phyloP scores from a whole-genome alignment of 1,140 invertebrate genomes.

The Schlechtendalia chinensis region DNA sequence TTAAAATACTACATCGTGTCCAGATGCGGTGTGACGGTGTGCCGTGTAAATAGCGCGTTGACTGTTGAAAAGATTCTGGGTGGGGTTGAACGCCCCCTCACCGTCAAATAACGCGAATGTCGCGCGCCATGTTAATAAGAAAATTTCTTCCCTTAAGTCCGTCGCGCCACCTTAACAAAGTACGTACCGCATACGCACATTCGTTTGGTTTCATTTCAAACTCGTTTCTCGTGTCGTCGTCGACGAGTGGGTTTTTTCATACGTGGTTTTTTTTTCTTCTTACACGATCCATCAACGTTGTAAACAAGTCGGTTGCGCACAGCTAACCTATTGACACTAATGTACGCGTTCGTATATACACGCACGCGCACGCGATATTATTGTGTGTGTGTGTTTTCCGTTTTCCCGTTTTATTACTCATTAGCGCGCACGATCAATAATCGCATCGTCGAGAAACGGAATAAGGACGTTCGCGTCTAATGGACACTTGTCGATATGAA shows the following conservation, averaged over 20 bases:
- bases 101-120: too few relatives aligned
- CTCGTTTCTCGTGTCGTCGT: conserved; percentile 27
- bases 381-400: background rate
- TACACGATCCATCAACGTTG: conserved; percentile 23
- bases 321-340: conserved; percentile 44
- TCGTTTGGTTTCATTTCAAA: conserved; percentile 9
- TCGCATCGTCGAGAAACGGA: background rate
- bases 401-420: background rate
- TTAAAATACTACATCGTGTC: too few relatives aligned
- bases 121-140: too few relatives aligned
- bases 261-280: background rate
- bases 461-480: background rate
- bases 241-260: too few relatives aligned
- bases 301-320: conserved; percentile 9
- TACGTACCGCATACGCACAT: too few relatives aligned
- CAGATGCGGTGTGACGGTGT: too few relatives aligned
- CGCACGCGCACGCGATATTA: background rate
- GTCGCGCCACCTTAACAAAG: too few relatives aligned
- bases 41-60: too few relatives aligned
- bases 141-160: too few relatives aligned
- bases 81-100: too few relatives aligned
- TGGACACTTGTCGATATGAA: too few relatives aligned
- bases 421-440: background rate
- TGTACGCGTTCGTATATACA: background rate
- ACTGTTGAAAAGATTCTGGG: too few relatives aligned